A percentile compares a stretch with the other conserved stretches of the same genome.
phyloP scores from a whole-genome alignment of 2,797 vertebrate species.

The Cheirogaleus major region DNA sequence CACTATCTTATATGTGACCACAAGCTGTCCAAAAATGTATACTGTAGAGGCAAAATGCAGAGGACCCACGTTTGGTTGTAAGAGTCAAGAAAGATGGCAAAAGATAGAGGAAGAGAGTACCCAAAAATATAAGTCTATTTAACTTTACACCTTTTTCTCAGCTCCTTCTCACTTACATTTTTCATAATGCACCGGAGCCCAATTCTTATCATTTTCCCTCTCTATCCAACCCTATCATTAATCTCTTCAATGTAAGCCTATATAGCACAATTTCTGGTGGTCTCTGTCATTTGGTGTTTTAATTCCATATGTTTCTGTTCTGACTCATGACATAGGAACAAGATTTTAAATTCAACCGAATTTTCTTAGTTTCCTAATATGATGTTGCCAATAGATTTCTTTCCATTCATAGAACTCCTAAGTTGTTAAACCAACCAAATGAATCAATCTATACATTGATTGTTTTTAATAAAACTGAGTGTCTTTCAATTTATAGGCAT shows the following conservation, averaged over 20 bases:
- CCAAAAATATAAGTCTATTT: neutral
- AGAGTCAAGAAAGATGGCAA: neutral
- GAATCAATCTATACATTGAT: neutral
- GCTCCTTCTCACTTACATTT: neutral
- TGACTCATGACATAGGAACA: neutral
- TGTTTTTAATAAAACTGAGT: slow-evolving; percentile 6
- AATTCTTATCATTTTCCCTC: neutral
- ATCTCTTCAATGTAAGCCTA: neutral
- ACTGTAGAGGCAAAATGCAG: neutral
- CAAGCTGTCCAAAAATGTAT: neutral
- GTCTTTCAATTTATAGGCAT: neutral
- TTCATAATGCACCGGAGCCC: neutral
- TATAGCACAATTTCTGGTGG: neutral
- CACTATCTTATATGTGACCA: neutral
- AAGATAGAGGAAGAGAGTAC: neutral
- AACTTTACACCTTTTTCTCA: neutral
- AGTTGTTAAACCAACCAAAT: neutral
- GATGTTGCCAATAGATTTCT: neutral
- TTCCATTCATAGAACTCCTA: neutral
- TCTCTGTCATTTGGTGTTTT: slow-evolving; percentile 31
- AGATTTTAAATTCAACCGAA: neutral
- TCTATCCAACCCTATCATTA: neutral
- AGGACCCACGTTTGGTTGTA: neutral
- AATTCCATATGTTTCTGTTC: neutral
- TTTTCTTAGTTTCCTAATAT: slow-evolving; percentile 50